These are phyloP conservation scores for Probaryconus sp. DNA, from an alignment of 1,140 invertebrate species.

Conservation along the genomic window DNA sequence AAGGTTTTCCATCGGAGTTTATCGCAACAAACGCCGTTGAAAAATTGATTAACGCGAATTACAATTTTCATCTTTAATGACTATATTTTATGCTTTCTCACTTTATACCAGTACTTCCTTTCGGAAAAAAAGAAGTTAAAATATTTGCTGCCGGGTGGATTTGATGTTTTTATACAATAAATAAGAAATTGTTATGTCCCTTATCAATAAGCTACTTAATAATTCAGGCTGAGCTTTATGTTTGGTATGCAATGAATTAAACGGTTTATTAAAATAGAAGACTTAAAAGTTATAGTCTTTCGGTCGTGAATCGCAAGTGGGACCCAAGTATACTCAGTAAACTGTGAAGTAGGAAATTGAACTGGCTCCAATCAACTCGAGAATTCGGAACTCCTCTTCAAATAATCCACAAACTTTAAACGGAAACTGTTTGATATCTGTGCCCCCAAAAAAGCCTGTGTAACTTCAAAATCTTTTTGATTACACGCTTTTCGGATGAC, in stretches of 20 bases:
- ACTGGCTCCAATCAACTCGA: slow-evolving; percentile 53
- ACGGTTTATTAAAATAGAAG: slow-evolving; percentile 53
- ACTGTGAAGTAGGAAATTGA: slow-evolving; percentile 55
- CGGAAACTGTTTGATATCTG: slow-evolving; percentile 38
- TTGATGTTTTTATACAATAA: no score
- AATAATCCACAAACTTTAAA: slow-evolving; percentile 43
- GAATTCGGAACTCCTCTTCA: slow-evolving; percentile 47
- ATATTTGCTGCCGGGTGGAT: no score
- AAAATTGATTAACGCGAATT: no score
- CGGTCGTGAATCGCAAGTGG: slow-evolving; percentile 46
- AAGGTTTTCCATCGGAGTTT: no score
- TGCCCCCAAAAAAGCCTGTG: slow-evolving; percentile 18
- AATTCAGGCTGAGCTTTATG: slow-evolving; percentile 35
- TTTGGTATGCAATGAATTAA: slow-evolving; percentile 56
- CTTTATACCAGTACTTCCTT: no score
- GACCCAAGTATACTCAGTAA: slow-evolving; percentile 49
- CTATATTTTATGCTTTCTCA: no score
- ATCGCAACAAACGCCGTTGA: no score
- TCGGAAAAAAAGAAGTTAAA: no score
- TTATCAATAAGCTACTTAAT: slow-evolving; percentile 44
- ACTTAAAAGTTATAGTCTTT: slow-evolving; percentile 54
- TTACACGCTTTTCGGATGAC: no score
- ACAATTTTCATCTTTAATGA: no score
- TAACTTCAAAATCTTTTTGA: slow-evolving; percentile 7
- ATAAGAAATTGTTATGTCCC: no score